Percentiles rank a stretch among this genome's conserved stretches.
Conservation (phyloP, 2,113 vertebrate species). For the Penelope pileata region DNA sequence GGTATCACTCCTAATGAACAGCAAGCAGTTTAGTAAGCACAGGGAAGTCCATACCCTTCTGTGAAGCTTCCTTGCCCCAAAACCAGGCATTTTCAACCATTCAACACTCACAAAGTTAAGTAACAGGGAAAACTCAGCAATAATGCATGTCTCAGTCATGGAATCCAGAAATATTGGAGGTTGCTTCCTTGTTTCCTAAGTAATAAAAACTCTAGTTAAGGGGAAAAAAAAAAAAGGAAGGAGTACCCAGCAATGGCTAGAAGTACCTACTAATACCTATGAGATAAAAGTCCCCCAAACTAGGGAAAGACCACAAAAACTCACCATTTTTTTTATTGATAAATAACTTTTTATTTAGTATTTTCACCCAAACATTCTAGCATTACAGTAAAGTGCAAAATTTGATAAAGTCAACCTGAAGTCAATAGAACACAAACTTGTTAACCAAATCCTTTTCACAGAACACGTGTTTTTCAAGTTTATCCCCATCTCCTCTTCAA, state of each 20-base stretch:
- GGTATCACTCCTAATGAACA: neutral
- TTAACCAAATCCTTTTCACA: constrained; percentile 70
- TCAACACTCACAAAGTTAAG: neutral
- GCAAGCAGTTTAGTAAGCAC: neutral
- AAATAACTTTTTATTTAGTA: constrained; percentile 67
- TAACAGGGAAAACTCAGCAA: neutral
- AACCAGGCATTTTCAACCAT: neutral
- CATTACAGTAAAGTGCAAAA: constrained; percentile 74
- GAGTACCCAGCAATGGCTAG: neutral
- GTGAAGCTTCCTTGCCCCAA: neutral
- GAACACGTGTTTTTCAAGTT: constrained; percentile 61
- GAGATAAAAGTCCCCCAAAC: neutral
- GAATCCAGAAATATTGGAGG: neutral
- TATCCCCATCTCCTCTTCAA: constrained; percentile 59
- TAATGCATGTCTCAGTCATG: neutral
- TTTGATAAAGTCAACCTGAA: constrained; percentile 73
- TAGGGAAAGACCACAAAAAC: neutral
- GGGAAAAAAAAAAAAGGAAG: neutral
- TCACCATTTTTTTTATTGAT: constrained; percentile 67
- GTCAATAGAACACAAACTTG: constrained; percentile 71
- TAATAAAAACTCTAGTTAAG: neutral
- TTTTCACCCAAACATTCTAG: constrained; percentile 65
- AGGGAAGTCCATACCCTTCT: fast-evolving
- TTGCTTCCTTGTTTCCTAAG: neutral
- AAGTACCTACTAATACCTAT: neutral